Conservation (phyloP, 1,140 invertebrate species). For the Lasioglossum baleicum region DNA sequence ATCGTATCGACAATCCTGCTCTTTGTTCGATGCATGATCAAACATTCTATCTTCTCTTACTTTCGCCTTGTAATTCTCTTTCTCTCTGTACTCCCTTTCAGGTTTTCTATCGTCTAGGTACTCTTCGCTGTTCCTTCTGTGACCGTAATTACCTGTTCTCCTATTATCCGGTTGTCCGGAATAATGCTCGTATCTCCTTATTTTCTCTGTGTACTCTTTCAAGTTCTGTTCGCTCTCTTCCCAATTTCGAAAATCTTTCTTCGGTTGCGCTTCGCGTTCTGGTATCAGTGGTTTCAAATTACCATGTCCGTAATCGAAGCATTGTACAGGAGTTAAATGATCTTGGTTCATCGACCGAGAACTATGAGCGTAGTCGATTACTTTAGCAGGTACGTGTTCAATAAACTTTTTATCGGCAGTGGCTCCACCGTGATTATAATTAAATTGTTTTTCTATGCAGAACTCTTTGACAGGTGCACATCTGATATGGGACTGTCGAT, state of each 20-base stretch:
- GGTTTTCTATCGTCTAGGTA: conserved; percentile 61
- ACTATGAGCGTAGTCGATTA: conserved; percentile 86
- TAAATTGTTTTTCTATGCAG: conserved; percentile 73
- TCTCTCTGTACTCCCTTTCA: conserved; percentile 69
- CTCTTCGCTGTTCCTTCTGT: conserved; percentile 43
- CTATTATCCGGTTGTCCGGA: conserved; percentile 43
- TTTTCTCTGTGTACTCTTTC: conserved; percentile 70
- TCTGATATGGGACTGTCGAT: conserved; percentile 20
- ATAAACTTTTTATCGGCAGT: conserved; percentile 55
- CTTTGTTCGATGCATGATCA: conserved; percentile 46
- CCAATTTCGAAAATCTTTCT: conserved; percentile 75
- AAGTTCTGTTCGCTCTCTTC: conserved; percentile 76
- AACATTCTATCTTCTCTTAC: conserved; percentile 61
- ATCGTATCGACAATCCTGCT: conserved; percentile 54
- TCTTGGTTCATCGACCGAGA: conserved; percentile 37
- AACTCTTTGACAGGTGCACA: conserved; percentile 65
- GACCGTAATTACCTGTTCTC: conserved; percentile 40
- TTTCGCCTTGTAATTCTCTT: conserved; percentile 54
- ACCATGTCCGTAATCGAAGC: conserved; percentile 76
- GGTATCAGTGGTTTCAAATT: conserved; percentile 70
- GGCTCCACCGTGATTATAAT: conserved; percentile 75
- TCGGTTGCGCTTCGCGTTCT: conserved; percentile 61
- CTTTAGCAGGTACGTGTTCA: conserved; percentile 78
- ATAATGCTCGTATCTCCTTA: conserved; percentile 51
- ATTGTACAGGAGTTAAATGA: conserved; percentile 66